Evolutionary conservation across 2,113 vertebrate species (phyloP).

Genomic region (Gobius niger): DNA sequence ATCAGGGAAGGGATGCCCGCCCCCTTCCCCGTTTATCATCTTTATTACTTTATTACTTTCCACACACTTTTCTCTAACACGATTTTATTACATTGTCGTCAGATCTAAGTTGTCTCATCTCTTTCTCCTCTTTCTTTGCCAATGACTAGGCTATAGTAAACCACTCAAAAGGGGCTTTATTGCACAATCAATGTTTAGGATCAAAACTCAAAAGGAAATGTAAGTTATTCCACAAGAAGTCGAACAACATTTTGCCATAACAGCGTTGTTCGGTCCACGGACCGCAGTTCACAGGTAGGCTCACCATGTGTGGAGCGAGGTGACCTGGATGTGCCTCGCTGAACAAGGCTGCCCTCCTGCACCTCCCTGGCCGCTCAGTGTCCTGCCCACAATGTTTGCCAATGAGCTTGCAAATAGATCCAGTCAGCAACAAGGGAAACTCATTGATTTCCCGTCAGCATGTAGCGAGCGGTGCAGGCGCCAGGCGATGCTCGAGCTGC

Average conservation of each 20-base stretch:
- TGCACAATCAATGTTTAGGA: slow-evolving; percentile 18
- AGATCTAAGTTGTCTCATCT: slow-evolving; percentile 68
- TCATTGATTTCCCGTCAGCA: slow-evolving; percentile 75
- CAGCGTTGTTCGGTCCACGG: no score
- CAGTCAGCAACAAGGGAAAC: slow-evolving; percentile 72
- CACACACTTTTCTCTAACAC: slow-evolving; percentile 71
- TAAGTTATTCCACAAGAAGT: background rate
- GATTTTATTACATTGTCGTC: slow-evolving; percentile 75
- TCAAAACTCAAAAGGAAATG: slow-evolving; percentile 20
- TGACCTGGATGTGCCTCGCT: slow-evolving; percentile 13
- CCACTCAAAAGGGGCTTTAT: slow-evolving; percentile 35
- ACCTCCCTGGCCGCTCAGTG: slow-evolving; percentile 28
- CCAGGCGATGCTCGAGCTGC: slow-evolving; percentile 42
- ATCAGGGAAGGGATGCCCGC: slow-evolving; percentile 57
- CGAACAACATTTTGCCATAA: no score
- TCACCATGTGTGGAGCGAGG: background rate
- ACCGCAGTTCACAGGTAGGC: background rate
- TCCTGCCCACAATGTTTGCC: slow-evolving; percentile 63
- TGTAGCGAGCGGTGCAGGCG: slow-evolving; percentile 51
- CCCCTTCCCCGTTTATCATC: slow-evolving; percentile 71
- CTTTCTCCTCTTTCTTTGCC: slow-evolving; percentile 51
- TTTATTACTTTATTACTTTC: slow-evolving; percentile 78
- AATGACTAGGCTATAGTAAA: slow-evolving; percentile 26
- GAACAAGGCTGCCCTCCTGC: slow-evolving; percentile 5
- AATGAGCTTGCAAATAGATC: slow-evolving; percentile 69